Evolutionary conservation across 92 coral and sea anemone genomes (phyloP), one percentile per base, ranked within the genome.

Genomic region (Heteractis magnifica): DNA sequence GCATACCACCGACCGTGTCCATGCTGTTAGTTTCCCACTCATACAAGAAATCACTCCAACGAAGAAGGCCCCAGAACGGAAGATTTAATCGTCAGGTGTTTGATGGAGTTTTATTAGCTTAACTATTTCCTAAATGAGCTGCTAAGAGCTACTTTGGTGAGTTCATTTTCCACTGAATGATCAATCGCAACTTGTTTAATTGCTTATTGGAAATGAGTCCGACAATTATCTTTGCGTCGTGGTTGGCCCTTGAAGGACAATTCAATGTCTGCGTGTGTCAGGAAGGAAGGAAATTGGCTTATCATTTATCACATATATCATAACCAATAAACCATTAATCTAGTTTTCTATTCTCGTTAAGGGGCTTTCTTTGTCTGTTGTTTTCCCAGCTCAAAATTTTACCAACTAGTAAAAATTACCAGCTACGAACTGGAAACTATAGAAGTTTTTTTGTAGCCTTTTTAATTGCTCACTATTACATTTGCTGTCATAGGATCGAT

Each of bases 221-320:
- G 44, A 11, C 12, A 20, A 68, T 23, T 4, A 21, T 23, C 70
- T 23, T 62, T 18, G 23, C 44, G 73, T 26, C 6, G 73, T 11
- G 73, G 8, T 68, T 68, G 23, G 5, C 73, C 19, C 14, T 8
- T 41, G 73, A 68, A 68, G 50, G 0, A 26, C 49, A 23, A 26
- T 68, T 26, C 19, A 68, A 41, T 26, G 49, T 68, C 49, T 26
- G 49, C 16, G 49, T 7, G 73, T 23, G 73, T 68, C 49, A 68
- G 73, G 73, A 68, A 68, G 23, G 20, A 68, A 26, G 73, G 49
- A 68, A 26, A 68, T 23, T 68, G 73, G 15, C 73, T 68, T 68
- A 21, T 68, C 73, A 68, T 68, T 68, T n/a, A 68, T 68, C 73
- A 68, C 73, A 8, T 26, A 53, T 53, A 62, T 68, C 73, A 64